Base-by-base conservation (phyloP, 2,113 vertebrate genomes). In the Pseudopipra pipra region DNA sequence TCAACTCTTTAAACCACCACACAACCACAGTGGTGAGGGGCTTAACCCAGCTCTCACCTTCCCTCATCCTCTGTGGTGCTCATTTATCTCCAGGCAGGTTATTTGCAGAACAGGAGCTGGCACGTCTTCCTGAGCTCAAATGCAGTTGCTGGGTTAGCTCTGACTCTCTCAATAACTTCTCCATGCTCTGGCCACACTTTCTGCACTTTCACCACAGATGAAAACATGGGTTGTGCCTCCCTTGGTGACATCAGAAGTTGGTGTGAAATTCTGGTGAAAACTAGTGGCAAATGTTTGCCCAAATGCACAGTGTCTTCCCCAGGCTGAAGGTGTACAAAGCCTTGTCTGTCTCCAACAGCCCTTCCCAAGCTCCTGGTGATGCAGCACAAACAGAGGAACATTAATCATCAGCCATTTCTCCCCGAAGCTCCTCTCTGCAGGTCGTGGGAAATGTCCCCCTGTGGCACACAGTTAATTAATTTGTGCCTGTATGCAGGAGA, bases 391-490 rank as follows among this genome's bases (percentile, higher is more conserved):
- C 51, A 59, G 72, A 33, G 37, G 35, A 88, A 47, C 88, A 95
- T 95, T 39, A 80, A 95, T 96, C 96, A 95, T 67, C 86, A 86
- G 79, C 80, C 27, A 17, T 81, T 96, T 93, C 83, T 87, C 65
- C 89, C 59, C 0, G 3, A 92, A 95, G 86, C 68, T 84, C 83
- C 27, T 90, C 86, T 86, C 80, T 78, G 63, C 4, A 31, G 91
- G 91, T 92, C 90, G 87, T 67, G 94, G 96, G 95, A 92, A 89
- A 61, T 12, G 68, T 84, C 83, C 86, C 78, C 80, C 54, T 31
- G 79, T 3, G 52, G 85, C 90, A 61, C 5, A n/a, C 61, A 72
- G 72, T 93, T 97, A 95, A 97, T 97, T 96, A 97, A 96, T 96
- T 97, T 71, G 65, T 94, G 92, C 81, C 92, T 90, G 58, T 81